These are phyloP conservation scores for Zelleria hepariella DNA, from an alignment of 2,888 invertebrate genomes.

Conservation along the genomic window DNA sequence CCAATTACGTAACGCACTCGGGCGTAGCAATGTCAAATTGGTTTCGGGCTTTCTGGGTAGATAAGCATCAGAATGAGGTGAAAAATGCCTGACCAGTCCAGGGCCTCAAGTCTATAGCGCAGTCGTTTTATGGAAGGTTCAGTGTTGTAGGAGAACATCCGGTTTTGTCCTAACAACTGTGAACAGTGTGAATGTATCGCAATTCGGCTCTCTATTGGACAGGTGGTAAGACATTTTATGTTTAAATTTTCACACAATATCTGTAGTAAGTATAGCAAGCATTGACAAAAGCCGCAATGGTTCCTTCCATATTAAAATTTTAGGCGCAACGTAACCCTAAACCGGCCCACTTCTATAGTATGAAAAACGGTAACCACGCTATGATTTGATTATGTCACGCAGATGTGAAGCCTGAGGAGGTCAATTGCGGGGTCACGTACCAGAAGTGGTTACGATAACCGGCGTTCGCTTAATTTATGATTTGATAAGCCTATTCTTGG, in stretches of 20 bases:
- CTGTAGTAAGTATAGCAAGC: no score
- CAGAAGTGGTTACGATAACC: slow-evolving; percentile 36
- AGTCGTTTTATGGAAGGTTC: no score
- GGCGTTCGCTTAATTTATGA: background rate
- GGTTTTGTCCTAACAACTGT: no score
- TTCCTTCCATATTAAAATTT: background rate
- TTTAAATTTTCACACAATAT: no score
- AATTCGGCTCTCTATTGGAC: no score
- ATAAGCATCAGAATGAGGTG: background rate
- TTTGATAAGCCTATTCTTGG: background rate
- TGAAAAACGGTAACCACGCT: slow-evolving; percentile 6
- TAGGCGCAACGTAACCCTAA: background rate
- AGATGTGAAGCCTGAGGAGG: slow-evolving; percentile 31
- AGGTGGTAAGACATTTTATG: no score
- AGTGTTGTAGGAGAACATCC: no score
- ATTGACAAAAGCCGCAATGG: no score
- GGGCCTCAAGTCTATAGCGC: no score
- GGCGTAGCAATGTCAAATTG: background rate
- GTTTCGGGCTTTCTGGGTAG: background rate
- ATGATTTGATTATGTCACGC: slow-evolving; percentile 36
- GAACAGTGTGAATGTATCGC: no score
- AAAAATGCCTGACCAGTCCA: no score
- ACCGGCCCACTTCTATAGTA: background rate
- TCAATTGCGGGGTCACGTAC: slow-evolving; percentile 50
- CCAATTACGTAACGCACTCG: background rate